These are phyloP conservation scores for Antedon mediterranea DNA, from an alignment of 53 echinoderm and acorn worm species.

Conservation along the genomic window DNA sequence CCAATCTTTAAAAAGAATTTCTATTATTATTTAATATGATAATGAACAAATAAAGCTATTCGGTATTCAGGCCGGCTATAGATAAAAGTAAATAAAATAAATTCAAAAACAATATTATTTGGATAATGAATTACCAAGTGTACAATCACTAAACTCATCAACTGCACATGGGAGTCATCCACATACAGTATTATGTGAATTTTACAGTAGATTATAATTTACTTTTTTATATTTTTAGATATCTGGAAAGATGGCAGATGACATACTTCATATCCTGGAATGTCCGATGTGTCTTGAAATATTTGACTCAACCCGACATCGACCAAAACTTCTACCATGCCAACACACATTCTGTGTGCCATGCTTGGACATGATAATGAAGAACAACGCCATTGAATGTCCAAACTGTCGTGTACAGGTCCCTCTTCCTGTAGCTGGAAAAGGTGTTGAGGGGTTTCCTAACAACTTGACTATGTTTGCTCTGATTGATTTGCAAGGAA, in stretches of 20 bases:
- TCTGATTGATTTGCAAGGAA: conserved; percentile 50
- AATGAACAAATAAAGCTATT: too few species aligned
- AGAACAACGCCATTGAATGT: conserved; percentile 50
- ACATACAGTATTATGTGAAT: too few species aligned
- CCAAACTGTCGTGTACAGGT: conserved; percentile 75
- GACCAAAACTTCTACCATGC: conserved; percentile 75
- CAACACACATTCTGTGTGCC: conserved; percentile 75
- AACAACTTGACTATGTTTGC: conserved; percentile 97
- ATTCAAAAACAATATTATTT: too few species aligned
- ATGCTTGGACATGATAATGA: conserved; percentile 59
- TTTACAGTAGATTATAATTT: too few species aligned
- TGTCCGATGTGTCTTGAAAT: conserved; percentile 91
- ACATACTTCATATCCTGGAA: conserved; percentile 67
- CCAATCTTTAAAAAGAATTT: too few species aligned
- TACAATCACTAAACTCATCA: too few species aligned
- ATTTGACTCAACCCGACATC: conserved; percentile 29
- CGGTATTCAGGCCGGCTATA: too few species aligned
- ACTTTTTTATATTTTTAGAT: background rate
- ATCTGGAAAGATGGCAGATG: conserved; percentile 64
- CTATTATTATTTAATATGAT: too few species aligned
- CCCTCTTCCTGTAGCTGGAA: conserved; percentile 43
- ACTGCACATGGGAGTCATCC: too few species aligned
- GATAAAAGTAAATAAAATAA: too few species aligned
- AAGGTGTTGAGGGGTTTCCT: conserved; percentile 45
- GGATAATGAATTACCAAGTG: too few species aligned